Evolutionary conservation across 2,888 invertebrate genomes (phyloP), one percentile per base, ranked within the genome.

Genomic region (Parnassius smintheus): DNA sequence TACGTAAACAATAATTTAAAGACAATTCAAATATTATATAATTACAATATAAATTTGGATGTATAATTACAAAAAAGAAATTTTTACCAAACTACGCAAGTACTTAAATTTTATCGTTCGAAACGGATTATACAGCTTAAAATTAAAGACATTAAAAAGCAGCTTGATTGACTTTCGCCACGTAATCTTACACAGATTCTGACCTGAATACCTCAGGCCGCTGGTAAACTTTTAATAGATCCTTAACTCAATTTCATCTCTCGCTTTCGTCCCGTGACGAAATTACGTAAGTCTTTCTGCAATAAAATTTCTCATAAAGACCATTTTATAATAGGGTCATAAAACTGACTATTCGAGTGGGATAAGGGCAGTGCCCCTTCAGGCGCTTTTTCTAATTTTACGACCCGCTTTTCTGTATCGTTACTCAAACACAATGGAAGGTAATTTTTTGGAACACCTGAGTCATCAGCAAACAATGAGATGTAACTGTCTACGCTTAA

Each of bases 311-410:
- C 76, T 76, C 85, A 84, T 91, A 91, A 91, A 89, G 88, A 85
- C 86, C 83, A 89, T 90, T 91, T 91, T 91, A 91, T 91, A 91
- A 91, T 90, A 85, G 89, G 84, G 76, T 84, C 86, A 80, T 91
- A 90, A 89, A 89, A 84, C 77, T 79, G 83, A 81, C 80, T 83
- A 76, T 80, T 78, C 76, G 70, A 72, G 72, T 70, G 68, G 77
- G 75, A 77, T 78, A 77, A 77, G 76, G 77, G 75, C 73, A 70
- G 68, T 35, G 62, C 59, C 72, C 78, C 76, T 70, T 59, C 67
- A 72, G 81, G 77, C 82, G 81, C 79, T 85, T 86, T 86, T 85
- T 85, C 80, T 82, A 85, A 87, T 85, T 89, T 88, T 82, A 88
- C 80, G 85, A 81, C 75, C 67, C 75, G 76, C 76, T 82, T 82